These are phyloP conservation scores for Hydractinia symbiolongicarpus DNA, from an alignment of 30 jellyfish, hydroid and myxozoan genomes.

Conservation along the genomic window DNA sequence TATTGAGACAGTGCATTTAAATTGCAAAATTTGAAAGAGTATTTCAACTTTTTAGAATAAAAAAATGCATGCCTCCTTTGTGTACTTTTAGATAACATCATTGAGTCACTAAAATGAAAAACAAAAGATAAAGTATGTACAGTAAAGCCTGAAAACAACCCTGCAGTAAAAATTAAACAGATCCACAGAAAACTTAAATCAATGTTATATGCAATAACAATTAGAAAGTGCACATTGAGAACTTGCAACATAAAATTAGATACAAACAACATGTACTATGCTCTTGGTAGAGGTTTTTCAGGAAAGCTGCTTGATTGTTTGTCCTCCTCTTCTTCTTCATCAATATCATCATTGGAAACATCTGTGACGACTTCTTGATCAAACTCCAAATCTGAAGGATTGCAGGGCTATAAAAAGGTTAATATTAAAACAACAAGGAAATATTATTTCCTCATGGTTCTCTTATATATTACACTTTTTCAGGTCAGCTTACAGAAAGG, in stretches of 20 bases:
- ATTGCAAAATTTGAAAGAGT: neutral
- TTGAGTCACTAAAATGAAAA: constrained; percentile 55
- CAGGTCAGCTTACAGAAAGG: neutral
- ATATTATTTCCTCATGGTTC: too few relatives aligned
- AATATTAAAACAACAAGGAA: neutral
- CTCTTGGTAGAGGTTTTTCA: constrained; percentile 29
- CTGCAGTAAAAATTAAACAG: neutral
- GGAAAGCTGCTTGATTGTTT: constrained; percentile 6
- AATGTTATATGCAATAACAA: neutral
- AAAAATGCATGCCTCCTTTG: constrained; percentile 44
- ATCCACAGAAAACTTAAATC: neutral
- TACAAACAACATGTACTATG: neutral
- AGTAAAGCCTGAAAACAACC: neutral
- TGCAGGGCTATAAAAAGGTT: constrained; percentile 13
- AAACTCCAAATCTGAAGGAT: constrained; percentile 13
- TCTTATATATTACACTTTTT: too few relatives aligned
- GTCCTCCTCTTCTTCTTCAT: neutral
- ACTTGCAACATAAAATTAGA: neutral
- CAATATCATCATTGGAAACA: constrained; percentile 11
- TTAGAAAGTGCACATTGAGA: neutral
- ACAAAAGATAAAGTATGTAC: neutral
- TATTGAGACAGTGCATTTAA: too few relatives aligned
- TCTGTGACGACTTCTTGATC: constrained; percentile 19
- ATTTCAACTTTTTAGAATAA: neutral
- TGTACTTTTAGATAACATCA: constrained; percentile 71